A percentile compares a stretch with the other conserved stretches of the same genome.
These are phyloP conservation scores for Antennarius maculatus DNA, from an alignment of 2,797 vertebrate species.

Conservation along the genomic window DNA sequence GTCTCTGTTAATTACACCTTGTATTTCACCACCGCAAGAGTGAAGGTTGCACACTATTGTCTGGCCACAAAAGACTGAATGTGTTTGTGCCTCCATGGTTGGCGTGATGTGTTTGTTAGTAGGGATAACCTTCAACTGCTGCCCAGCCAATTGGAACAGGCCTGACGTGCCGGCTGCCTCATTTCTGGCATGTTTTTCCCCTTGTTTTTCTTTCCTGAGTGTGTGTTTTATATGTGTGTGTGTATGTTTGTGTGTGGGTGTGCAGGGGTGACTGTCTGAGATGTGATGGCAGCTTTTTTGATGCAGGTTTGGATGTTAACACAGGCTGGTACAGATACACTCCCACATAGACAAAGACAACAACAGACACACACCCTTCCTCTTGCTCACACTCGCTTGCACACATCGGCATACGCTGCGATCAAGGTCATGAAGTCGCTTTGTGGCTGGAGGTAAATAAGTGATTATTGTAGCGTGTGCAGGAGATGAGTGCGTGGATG, in stretches of 20 bases:
- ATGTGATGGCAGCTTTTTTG: constrained; percentile 37
- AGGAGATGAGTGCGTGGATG: constrained; percentile 50
- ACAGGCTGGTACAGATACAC: constrained; percentile 24
- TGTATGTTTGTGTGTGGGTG: constrained; percentile 9
- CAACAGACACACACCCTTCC: constrained; percentile 23
- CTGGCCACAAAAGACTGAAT: constrained; percentile 48
- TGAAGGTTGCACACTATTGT: constrained; percentile 67
- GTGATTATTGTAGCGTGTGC: constrained; percentile 56
- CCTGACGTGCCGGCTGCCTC: constrained; percentile 59
- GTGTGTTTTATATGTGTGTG: constrained; percentile 9
- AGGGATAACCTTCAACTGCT: constrained; percentile 75
- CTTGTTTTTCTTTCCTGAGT: constrained; percentile 29
- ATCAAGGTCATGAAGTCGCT: constrained; percentile 68
- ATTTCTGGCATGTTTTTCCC: constrained; percentile 55
- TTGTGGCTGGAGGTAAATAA: constrained; percentile 65
- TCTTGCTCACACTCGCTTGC: constrained; percentile 39
- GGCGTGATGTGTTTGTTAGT: constrained; percentile 70
- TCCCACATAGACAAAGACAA: constrained; percentile 19
- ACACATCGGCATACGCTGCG: constrained; percentile 32
- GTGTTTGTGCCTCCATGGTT: constrained; percentile 38
- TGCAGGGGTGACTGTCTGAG: constrained; percentile 17
- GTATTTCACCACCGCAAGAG: constrained; percentile 41
- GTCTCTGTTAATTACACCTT: constrained; percentile 41
- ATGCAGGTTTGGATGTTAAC: constrained; percentile 30
- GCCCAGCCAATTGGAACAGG: constrained; percentile 76